phyloP scores from a whole-genome alignment of 2,113 vertebrate species.

The Trichomycterus rosablanca region DNA sequence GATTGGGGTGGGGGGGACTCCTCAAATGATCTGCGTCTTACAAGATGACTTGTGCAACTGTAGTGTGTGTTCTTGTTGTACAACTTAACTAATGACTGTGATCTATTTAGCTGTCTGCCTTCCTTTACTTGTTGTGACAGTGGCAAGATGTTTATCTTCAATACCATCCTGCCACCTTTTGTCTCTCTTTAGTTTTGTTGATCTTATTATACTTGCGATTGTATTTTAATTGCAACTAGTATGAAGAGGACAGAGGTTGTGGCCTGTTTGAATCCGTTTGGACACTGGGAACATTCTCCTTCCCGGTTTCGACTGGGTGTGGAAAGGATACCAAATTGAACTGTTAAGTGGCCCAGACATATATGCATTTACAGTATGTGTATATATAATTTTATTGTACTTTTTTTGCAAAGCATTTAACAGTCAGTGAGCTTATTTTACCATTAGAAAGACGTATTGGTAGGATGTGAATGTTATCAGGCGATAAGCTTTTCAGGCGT shows the following conservation, averaged over 20 bases:
- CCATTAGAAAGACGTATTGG: conserved; percentile 79
- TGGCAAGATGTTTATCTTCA: conserved; percentile 64
- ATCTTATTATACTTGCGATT: conserved; percentile 58
- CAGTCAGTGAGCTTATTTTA: conserved; percentile 74
- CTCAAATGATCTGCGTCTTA: conserved; percentile 43
- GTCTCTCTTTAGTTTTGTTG: conserved; percentile 47
- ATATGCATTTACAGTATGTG: conserved; percentile 64
- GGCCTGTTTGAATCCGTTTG: conserved; percentile 23
- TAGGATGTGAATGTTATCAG: conserved; percentile 77
- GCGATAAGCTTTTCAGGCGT: conserved; percentile 80
- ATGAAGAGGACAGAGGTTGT: conserved; percentile 58
- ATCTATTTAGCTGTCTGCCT: conserved; percentile 73
- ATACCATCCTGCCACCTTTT: conserved; percentile 41
- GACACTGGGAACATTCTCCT: conserved; percentile 43
- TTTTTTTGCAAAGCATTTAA: conserved; percentile 60
- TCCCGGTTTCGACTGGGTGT: conserved; percentile 40
- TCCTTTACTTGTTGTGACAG: conserved; percentile 68
- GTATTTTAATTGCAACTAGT: conserved; percentile 72
- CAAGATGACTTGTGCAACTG: conserved; percentile 63
- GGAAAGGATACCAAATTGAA: conserved; percentile 49
- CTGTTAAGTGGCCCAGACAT: conserved; percentile 63
- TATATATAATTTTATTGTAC: conserved; percentile 58
- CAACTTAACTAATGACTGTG: conserved; percentile 71
- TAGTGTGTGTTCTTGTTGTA: conserved; percentile 55
- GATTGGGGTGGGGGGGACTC: conserved; percentile 48